Conservation (phyloP, 2,113 vertebrate genomes). For the Trogon melanurus region DNA sequence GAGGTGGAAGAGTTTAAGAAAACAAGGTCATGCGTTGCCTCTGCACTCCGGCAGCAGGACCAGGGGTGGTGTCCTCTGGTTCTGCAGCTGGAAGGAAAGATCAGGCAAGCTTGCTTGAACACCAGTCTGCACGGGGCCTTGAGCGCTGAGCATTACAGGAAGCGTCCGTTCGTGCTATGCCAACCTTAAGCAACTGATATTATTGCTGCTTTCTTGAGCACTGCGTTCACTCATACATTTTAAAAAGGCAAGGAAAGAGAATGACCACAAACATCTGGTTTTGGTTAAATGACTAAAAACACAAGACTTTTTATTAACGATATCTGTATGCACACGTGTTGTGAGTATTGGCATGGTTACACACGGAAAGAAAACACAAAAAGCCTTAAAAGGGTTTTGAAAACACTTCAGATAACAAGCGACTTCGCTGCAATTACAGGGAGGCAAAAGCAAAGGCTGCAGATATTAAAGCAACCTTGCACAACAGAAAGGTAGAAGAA, state of each 20-base stretch:
- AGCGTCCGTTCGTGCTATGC: neutral
- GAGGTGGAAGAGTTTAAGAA: neutral
- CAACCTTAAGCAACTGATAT: neutral
- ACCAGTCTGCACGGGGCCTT: neutral
- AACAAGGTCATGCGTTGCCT: neutral
- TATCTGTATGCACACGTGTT: rapidly evolving
- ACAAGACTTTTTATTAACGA: neutral
- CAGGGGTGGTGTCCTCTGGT: neutral
- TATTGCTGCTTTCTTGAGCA: slow-evolving; percentile 28
- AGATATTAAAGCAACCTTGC: neutral
- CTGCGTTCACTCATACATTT: neutral
- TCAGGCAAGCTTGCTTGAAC: slow-evolving; percentile 4
- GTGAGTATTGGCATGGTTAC: neutral
- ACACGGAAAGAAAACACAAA: neutral
- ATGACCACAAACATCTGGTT: neutral
- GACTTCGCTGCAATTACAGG: neutral
- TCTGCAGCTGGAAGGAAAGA: slow-evolving; percentile 12
- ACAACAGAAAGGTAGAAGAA: neutral
- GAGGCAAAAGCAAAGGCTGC: neutral
- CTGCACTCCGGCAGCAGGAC: neutral
- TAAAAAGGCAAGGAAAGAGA: neutral
- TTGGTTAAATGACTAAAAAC: neutral
- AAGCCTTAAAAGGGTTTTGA: neutral
- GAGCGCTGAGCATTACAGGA: neutral
- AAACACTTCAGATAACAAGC: neutral